These are phyloP conservation scores for Alexandromys fortis DNA, from an alignment of 2,113 vertebrate species.

Conservation along the genomic window DNA sequence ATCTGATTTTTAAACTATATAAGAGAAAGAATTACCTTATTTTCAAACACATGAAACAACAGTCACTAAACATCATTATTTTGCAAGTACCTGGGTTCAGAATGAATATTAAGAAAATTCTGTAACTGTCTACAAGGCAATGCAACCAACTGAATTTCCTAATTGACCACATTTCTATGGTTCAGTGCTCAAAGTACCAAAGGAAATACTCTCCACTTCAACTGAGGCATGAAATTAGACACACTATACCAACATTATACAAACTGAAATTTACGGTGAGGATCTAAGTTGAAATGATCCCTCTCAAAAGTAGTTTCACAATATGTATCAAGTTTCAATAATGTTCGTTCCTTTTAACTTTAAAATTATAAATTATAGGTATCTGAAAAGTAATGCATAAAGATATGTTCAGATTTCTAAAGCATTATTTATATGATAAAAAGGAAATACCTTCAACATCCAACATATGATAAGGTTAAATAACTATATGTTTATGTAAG, in stretches of 20 bases:
- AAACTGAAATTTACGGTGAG: conserved; percentile 23
- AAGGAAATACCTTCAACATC: conserved; percentile 34
- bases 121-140: conserved; percentile 41
- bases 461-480: conserved; percentile 47
- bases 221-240: background rate
- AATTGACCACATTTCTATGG: conserved; percentile 1
- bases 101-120: conserved; percentile 26
- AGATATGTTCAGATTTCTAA: conserved; percentile 9
- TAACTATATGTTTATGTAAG: background rate
- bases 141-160: conserved; percentile 41
- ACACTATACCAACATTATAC: background rate
- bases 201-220: conserved; percentile 45
- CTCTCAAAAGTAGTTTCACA: conserved; percentile 51
- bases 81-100: conserved; percentile 22
- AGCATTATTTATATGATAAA: background rate
- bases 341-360: conserved; percentile 47
- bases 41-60: conserved; percentile 43
- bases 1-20: conserved; percentile 86
- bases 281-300: conserved; percentile 43
- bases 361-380: background rate
- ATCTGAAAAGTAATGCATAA: conserved; percentile 8
- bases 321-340: conserved; percentile 48
- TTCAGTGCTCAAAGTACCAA: conserved; percentile 48
- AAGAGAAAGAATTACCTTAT: conserved; percentile 55
- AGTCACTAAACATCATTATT: conserved; percentile 36